These are phyloP conservation scores for Gobiocypris rarus DNA, from an alignment of 2,113 vertebrate species.

Conservation along the genomic window DNA sequence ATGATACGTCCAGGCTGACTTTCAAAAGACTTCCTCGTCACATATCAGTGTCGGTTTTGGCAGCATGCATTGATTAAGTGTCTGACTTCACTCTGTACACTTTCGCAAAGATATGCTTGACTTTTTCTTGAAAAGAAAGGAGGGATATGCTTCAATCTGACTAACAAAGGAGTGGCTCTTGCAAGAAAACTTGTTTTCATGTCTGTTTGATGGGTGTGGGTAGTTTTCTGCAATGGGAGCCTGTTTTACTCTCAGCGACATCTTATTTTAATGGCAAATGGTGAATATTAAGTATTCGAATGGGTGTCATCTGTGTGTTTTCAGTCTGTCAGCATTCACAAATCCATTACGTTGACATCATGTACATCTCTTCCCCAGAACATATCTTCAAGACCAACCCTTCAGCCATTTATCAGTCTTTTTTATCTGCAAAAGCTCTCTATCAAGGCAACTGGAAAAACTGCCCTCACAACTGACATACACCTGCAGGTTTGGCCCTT, in stretches of 20 bases:
- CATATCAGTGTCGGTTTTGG: constrained; percentile 2
- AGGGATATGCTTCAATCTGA: neutral
- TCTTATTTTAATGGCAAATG: neutral
- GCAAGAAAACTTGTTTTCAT: constrained; percentile 26
- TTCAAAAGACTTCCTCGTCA: neutral
- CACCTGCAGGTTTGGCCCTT: constrained; percentile 40
- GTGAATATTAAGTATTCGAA: neutral
- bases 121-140: constrained; percentile 15
- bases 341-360: neutral
- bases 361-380: constrained; percentile 34
- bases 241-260: neutral
- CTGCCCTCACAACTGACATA: constrained; percentile 40
- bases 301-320: neutral
- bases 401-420: constrained; percentile 41
- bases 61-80: neutral
- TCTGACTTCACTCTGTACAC: neutral
- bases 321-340: neutral
- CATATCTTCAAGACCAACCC: constrained; percentile 36
- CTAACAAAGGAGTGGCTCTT: constrained; percentile 25
- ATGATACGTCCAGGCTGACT: neutral
- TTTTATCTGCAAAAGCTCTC: constrained; percentile 21
- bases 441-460: constrained; percentile 46
- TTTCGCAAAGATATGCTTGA: constrained; percentile 11
- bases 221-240: neutral
- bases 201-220: constrained; percentile 23